Evolutionary conservation across 2,888 invertebrate species (phyloP), one percentile per base, ranked within the genome.

Genomic region (Lasioglossum lativentre): DNA sequence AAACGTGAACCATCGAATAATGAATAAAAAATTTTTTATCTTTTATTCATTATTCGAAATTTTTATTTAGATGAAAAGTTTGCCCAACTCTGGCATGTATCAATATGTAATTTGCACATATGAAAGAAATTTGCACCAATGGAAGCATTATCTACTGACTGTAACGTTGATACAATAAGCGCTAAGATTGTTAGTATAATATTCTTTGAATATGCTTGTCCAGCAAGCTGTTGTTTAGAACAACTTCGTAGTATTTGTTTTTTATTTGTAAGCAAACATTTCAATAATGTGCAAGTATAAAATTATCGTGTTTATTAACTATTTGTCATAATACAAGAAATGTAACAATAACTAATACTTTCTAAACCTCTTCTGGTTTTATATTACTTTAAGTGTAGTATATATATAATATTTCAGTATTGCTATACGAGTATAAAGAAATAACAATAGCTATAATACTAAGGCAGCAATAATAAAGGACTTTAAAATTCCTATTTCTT

Each of bases 251-350:
- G 45, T 63, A 71, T 82, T 52, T 34, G 19, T 63, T 40, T 6
- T 45, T 14, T n/a, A 56, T 73, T 63, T 56, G 45, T 19, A 78
- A 86, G n/a, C 75, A 59, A 79, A 83, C 27, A 56, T 52, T 82
- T 59, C 66, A 77, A 80, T 82, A 85, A 79, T 82, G 56, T 82
- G 76, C 77, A 59, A 79, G 52, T 87, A 83, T 78, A 83, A 83
- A 86, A 86, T 83, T 83, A 80, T 78, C 30, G 74, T 75, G 70
- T 83, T 86, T 87, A 87, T 86, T 86, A 80, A 86, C 75, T 83
- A 78, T 73, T 80, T 45, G 4, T 75, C 77, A 78, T 63, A 78
- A 82, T 85, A 86, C 82, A 86, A 86, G 82, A 76, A 86, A 86
- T 82, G 76, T 86, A 86, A 86, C 86, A 86, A 78, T 78, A 86